Base-by-base conservation (phyloP, 2,888 invertebrate species). In the Lydus trimaculatus region DNA sequence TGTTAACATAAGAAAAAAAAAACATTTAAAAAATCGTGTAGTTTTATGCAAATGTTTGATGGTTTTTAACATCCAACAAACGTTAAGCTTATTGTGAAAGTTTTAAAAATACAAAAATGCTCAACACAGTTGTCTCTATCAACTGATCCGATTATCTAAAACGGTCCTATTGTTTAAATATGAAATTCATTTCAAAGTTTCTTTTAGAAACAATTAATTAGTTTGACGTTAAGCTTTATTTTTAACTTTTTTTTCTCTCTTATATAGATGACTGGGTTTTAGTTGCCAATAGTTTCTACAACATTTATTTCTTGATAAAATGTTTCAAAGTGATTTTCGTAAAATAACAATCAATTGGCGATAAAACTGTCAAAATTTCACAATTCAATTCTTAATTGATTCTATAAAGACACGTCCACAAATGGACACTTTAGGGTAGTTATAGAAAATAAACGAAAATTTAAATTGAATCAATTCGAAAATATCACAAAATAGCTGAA, bases 11-110 rank as follows among this genome's bases (percentile, higher is more conserved):
- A 13, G 13, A 36, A 23, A 48, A 23, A 15, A 52, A 52, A 15
- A 52, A 15, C 23, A 5, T 52, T 52, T 52, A 25, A 25, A 23
- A 25, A n/a, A n/a, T n/a, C n/a, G n/a, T 23, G 23, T 52, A 3
- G 52, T 25, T 25, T 52, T 52, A 25, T 52, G 25, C 52, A 52
- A 52, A 52, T 52, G 23, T 52, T 52, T 52, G 23, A 52, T 52
- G 25, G 52, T 52, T 23, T 25, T 1, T 23, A 25, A 4, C 25
- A 11, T 52, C 3, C 13, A 4, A 52, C 23, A 52, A 52, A 25
- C 23, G 11, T 25, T 52, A 25, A 52, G 52, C 52, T 52, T 13
- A 52, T 52, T 52, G 3, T 52, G 52, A 25, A 25, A 25, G 3
- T 52, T 52, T 52, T 52, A 3, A 2, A 52, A 52, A 52, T 13